Percentiles rank a stretch among this genome's conserved stretches.
phyloP scores from a whole-genome alignment of 92 coral and sea anemone species.

The Nematostella vectensis region DNA sequence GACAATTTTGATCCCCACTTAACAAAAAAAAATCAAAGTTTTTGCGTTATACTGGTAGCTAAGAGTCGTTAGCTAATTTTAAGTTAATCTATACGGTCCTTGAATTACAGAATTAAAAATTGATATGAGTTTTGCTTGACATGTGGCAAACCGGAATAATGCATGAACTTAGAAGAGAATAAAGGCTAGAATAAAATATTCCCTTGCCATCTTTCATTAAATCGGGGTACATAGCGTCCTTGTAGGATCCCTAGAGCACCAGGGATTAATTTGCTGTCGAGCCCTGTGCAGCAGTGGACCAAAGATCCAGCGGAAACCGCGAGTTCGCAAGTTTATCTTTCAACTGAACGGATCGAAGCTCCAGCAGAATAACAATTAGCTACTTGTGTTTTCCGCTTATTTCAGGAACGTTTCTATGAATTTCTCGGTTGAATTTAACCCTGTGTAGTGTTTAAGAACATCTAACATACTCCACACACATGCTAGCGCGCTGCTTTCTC shows the following conservation, averaged over 20 bases:
- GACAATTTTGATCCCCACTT: too few species aligned
- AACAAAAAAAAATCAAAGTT: too few species aligned
- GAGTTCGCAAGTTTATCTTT: too few species aligned
- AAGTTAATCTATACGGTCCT: slow-evolving; percentile 34
- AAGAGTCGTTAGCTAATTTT: slow-evolving; percentile 24
- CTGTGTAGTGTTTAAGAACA: too few species aligned
- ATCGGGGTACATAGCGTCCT: background rate
- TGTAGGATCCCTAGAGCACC: too few species aligned
- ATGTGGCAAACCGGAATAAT: slow-evolving; percentile 88
- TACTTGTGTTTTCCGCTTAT: slow-evolving; percentile 11
- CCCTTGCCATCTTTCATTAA: slow-evolving; percentile 1
- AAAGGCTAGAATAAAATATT: slow-evolving; percentile 1
- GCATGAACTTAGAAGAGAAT: slow-evolving; percentile 41
- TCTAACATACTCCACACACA: too few species aligned
- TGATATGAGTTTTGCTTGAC: slow-evolving; percentile 79
- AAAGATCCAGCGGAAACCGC: too few species aligned
- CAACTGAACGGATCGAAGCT: slow-evolving; percentile 60
- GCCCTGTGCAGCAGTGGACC: too few species aligned
- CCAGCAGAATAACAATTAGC: slow-evolving; percentile 63
- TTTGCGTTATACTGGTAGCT: too few species aligned
- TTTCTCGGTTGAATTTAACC: too few species aligned
- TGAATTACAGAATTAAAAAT: slow-evolving; percentile 79
- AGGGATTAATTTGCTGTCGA: too few species aligned
- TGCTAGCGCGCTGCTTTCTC: too few species aligned
- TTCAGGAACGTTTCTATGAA: slow-evolving; percentile 2